Percentiles rank a stretch among this genome's conserved stretches.
Evolutionary conservation across 2,797 vertebrate species (phyloP).

Genomic region (Mus caroli): DNA sequence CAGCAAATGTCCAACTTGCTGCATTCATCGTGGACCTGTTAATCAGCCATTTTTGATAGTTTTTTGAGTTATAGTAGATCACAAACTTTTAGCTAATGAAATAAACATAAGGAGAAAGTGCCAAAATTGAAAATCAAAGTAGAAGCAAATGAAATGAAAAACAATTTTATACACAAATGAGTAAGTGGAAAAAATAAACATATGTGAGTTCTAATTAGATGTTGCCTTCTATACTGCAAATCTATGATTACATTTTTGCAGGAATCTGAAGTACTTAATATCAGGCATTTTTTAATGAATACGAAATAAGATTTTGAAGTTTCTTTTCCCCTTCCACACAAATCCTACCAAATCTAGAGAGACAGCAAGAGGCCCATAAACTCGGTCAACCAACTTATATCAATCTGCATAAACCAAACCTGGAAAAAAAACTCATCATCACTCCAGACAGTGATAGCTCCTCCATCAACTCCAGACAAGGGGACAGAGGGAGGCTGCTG

Average conservation of each 20-base stretch:
- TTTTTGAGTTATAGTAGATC: constrained; percentile 62
- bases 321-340: constrained; percentile 39
- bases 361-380: neutral
- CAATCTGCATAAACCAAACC: neutral
- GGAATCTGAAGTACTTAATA: constrained; percentile 59
- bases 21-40: neutral
- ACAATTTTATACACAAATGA: constrained; percentile 63
- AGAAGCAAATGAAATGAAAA: constrained; percentile 55
- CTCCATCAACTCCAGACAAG: neutral
- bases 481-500: neutral
- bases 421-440: neutral
- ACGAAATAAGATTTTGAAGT: constrained; percentile 21
- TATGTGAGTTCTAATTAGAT: constrained; percentile 69
- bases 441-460: neutral
- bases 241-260: constrained; percentile 1
- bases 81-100: constrained; percentile 52
- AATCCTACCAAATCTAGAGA: neutral
- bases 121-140: constrained; percentile 59
- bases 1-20: neutral
- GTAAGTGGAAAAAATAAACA: constrained; percentile 61
- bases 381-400: neutral
- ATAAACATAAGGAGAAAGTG: constrained; percentile 62
- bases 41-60: constrained; percentile 38
- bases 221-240: constrained; percentile 54
- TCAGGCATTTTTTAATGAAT: constrained; percentile 37